Evolutionary conservation across 1,140 invertebrate genomes (phyloP), one percentile per base, ranked within the genome.

Genomic region (Drosophila sulfurigaster): DNA sequence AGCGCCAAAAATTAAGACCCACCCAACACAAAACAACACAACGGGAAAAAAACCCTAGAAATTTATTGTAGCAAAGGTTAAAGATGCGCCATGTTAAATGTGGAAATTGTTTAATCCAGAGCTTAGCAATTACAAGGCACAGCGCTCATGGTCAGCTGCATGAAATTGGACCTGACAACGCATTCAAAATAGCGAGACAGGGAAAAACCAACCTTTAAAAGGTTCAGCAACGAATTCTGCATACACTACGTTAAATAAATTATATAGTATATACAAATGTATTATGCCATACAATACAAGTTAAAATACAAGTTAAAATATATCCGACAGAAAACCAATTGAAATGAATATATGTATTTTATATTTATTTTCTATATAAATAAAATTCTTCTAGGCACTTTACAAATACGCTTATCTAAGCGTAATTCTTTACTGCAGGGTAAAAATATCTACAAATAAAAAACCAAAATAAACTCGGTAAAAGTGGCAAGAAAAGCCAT

Each of bases 41-140:
- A 25, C 20, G 20, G 20, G 8, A 38, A 16, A 41, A 64, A 58
- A 76, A 32, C 38, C 65, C 35, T 45, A 52, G 52, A 75, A 89
- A 88, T 88, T 79, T 88, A 89, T 89, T 75, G 81, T 76, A 62
- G 85, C 85, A 89, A 85, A 88, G 85, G 85, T 88, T 89, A 88
- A 88, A 81, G 85, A 81, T 67, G 78, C 85, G 74, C 83, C 85
- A 89, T 89, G 85, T 88, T 89, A 85, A 88, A 89, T 88, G 85
- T 88, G 81, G 85, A 89, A 88, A 88, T 88, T 89, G 85, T 89
- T 88, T 88, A 88, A 88, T 89, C 85, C 85, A 70, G 75, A 71
- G 80, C 68, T 74, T 73, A 74, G 85, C 85, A 89, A 89, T 88
- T 88, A 88, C 85, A 88, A 82, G 70, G 69, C 67, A 70, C 73